phyloP scores from a whole-genome alignment of 2,113 vertebrate genomes.

The Chloropsis hardwickii region DNA sequence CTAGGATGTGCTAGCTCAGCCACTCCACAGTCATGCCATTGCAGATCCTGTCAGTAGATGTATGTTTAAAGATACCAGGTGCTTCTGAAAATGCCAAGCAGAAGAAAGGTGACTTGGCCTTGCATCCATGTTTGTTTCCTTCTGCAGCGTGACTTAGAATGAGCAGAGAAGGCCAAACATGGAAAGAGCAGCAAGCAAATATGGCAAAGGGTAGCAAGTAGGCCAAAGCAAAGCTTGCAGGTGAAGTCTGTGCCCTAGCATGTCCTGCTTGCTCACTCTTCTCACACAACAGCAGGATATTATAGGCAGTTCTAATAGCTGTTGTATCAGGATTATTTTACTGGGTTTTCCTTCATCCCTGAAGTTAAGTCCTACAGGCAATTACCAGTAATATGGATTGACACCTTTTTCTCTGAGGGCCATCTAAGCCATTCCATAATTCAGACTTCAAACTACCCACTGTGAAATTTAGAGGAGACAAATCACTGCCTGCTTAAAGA shows the following conservation, averaged over 20 bases:
- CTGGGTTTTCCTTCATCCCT: not conserved
- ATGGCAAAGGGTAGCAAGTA: not conserved
- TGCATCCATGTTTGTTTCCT: not conserved
- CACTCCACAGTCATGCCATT: not conserved
- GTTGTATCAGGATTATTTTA: not conserved
- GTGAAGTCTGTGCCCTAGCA: not conserved
- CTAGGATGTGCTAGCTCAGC: not conserved
- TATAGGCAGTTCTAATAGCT: not conserved
- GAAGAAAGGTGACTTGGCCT: not conserved
- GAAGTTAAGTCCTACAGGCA: not conserved
- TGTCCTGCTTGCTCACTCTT: not conserved
- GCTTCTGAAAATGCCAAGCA: not conserved
- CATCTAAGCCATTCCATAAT: not conserved
- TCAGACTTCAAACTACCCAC: not conserved
- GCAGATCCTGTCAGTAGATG: not conserved
- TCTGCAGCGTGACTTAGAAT: not conserved
- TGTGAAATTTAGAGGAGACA: not conserved
- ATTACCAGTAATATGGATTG: not conserved
- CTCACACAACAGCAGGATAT: not conserved
- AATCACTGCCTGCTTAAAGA: not conserved
- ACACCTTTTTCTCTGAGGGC: not conserved
- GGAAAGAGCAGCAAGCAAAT: not conserved
- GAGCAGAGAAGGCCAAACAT: not conserved
- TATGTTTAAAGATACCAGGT: not conserved
- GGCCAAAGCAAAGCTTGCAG: not conserved